Percentiles rank a stretch among this genome's conserved stretches.
These are phyloP conservation scores for Drosophila mojavensis DNA, from an alignment of 1,140 invertebrate species.

Conservation along the genomic window DNA sequence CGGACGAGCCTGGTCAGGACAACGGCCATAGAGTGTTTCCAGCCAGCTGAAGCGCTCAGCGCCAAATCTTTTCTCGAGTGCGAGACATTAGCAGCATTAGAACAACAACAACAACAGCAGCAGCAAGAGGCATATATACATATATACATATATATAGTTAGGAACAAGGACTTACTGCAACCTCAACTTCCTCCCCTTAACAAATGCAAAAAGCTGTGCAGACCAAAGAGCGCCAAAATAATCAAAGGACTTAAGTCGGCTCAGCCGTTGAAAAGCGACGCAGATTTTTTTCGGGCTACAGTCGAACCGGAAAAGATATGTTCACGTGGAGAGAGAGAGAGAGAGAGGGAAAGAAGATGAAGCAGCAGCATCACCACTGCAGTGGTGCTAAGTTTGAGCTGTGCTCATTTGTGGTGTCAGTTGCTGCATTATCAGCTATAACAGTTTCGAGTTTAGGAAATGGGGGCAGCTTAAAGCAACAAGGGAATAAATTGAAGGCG, in stretches of 20 bases:
- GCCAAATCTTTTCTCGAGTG: constrained; percentile 77
- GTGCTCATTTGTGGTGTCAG: neutral
- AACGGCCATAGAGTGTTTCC: constrained; percentile 63
- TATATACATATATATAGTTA: constrained; percentile 19
- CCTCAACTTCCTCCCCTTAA: neutral
- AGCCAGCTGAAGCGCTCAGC: constrained; percentile 32
- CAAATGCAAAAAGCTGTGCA: constrained; percentile 16
- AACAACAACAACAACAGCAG: constrained; percentile 53
- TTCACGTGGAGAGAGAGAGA: neutral
- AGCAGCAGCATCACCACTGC: neutral
- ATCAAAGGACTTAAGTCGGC: constrained; percentile 74
- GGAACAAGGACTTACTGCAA: constrained; percentile 35
- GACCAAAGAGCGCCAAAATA: constrained; percentile 48
- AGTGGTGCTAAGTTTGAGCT: neutral
- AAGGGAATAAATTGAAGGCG: neutral
- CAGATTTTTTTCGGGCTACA: constrained; percentile 28
- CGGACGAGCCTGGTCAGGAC: constrained; percentile 46
- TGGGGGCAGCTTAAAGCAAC: neutral
- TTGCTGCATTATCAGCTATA: constrained; percentile 8
- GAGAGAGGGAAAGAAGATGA: no score
- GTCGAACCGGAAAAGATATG: neutral
- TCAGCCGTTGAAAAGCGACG: constrained; percentile 52
- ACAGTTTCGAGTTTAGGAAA: neutral
- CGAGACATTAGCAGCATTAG: constrained; percentile 80
- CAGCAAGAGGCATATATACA: constrained; percentile 25